These are phyloP conservation scores for Patagioenas fasciata DNA, from an alignment of 2,113 vertebrate species.

Conservation along the genomic window DNA sequence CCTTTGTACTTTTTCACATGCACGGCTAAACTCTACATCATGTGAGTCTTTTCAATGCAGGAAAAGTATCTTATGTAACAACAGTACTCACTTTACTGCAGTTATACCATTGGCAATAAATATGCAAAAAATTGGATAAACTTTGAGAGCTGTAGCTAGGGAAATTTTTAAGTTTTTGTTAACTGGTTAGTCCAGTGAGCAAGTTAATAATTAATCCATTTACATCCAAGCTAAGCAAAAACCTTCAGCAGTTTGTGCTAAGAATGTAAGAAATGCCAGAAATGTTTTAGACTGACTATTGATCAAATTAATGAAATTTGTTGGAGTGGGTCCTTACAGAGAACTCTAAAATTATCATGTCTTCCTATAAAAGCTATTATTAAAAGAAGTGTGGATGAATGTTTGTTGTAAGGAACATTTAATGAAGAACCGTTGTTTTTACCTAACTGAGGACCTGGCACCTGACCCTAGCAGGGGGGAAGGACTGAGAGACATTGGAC, in stretches of 20 bases:
- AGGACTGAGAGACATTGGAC: no score
- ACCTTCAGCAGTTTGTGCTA: no score
- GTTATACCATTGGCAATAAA: neutral
- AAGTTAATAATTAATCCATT: neutral
- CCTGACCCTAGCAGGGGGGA: no score
- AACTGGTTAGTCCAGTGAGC: neutral
- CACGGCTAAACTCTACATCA: neutral
- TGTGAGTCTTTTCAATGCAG: rapidly evolving
- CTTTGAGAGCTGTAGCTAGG: neutral
- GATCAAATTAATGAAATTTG: neutral
- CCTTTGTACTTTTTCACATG: neutral
- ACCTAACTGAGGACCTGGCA: no score
- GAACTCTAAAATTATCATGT: neutral
- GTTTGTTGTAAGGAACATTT: no score
- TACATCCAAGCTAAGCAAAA: neutral
- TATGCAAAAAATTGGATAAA: neutral
- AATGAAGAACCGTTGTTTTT: no score
- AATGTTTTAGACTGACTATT: neutral
- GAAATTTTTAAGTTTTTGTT: neutral
- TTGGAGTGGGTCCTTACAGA: rapidly evolving
- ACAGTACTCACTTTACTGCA: neutral
- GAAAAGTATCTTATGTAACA: neutral
- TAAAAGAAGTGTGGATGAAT: neutral
- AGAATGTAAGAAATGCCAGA: neutral
- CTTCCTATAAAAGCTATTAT: neutral